Evolutionary conservation across 2,113 vertebrate species (phyloP).

Genomic region (Neotragus pygmaeus): DNA sequence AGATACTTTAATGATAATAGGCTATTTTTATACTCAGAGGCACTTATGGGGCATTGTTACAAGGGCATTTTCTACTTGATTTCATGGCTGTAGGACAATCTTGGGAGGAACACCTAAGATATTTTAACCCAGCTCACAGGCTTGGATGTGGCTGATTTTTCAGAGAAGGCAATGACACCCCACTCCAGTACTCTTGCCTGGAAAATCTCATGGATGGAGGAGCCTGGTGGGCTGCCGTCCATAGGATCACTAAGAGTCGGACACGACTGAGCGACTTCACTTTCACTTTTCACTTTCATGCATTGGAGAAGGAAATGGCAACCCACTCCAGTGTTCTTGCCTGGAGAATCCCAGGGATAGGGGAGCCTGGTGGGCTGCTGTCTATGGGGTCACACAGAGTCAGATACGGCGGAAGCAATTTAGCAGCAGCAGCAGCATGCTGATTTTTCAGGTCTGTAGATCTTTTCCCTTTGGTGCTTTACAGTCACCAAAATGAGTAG

Average conservation of each 20-base stretch:
- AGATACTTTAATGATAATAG: background rate
- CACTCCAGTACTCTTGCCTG: background rate
- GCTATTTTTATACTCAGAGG: background rate
- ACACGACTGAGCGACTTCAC: background rate
- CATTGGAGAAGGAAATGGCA: background rate
- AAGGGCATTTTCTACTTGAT: background rate
- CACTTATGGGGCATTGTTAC: background rate
- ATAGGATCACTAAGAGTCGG: fast-evolving
- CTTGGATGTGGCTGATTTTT: background rate
- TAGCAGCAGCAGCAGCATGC: background rate
- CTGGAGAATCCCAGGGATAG: background rate
- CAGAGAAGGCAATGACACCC: background rate
- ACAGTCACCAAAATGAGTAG: background rate
- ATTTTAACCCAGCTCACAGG: background rate
- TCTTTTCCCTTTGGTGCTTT: background rate
- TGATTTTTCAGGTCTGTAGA: background rate
- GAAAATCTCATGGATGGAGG: background rate
- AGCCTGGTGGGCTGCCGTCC: background rate
- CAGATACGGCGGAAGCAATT: fast-evolving
- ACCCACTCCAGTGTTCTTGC: background rate
- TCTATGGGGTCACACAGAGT: background rate
- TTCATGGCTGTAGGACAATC: background rate
- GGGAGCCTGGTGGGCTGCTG: background rate
- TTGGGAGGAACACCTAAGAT: background rate
- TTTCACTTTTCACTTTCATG: background rate